Conservation (phyloP, 2,888 invertebrate species). For the Aromia moschata region DNA sequence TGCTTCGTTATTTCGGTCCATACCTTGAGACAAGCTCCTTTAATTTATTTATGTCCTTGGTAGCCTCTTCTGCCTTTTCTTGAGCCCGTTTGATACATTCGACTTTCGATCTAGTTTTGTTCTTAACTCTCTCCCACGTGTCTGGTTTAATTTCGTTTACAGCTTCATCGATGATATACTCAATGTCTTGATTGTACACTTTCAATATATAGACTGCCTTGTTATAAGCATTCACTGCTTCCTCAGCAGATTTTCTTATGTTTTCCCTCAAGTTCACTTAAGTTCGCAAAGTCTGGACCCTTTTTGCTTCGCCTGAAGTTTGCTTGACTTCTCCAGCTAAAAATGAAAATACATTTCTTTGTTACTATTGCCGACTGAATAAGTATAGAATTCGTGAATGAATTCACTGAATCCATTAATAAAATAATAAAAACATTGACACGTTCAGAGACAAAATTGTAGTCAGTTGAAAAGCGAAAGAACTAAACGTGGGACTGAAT, state of each 20-base stretch:
- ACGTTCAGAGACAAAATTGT: too few species aligned
- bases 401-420: not conserved
- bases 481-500: too few species aligned
- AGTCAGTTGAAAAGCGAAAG: too few species aligned
- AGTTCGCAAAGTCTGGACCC: constrained; percentile 60
- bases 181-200: constrained; percentile 68
- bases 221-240: constrained; percentile 75
- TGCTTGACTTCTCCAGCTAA: constrained; percentile 47
- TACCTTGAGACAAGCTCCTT: constrained; percentile 60
- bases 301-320: constrained; percentile 49
- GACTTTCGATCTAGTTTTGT: constrained; percentile 69
- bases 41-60: constrained; percentile 60
- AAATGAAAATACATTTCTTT: too few species aligned
- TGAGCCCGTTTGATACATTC: constrained; percentile 67
- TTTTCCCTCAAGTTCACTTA: constrained; percentile 69
- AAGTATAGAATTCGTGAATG: too few species aligned
- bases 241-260: constrained; percentile 67
- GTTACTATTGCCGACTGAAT: too few species aligned
- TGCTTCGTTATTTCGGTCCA: not conserved
- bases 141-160: constrained; percentile 69
- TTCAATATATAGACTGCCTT: constrained; percentile 69
- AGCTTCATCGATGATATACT: constrained; percentile 70
- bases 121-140: constrained; percentile 68
- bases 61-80: constrained; percentile 64
- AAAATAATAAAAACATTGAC: not conserved